Evolutionary conservation across 2,888 invertebrate genomes (phyloP).

Genomic region (Nephrotoma appendiculata): DNA sequence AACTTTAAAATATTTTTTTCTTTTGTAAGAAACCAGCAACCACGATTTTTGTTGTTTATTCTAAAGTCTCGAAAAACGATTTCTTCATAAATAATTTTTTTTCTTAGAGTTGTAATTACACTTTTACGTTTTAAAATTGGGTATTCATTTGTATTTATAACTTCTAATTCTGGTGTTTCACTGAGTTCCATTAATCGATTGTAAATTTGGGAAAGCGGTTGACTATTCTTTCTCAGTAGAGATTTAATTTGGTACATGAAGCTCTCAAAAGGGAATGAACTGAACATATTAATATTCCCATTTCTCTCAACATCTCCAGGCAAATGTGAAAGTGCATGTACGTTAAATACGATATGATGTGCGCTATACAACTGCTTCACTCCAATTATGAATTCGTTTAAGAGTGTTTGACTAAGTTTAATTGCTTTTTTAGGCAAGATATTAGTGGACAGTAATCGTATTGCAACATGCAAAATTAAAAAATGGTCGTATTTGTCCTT

Average conservation of each 20-base stretch:
- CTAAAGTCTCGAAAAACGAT: background rate
- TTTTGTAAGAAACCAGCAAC: background rate
- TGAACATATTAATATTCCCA: constrained; percentile 15
- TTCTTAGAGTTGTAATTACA: background rate
- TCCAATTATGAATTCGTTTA: constrained; percentile 14
- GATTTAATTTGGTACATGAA: constrained; percentile 13
- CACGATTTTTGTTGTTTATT: background rate
- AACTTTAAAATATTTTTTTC: background rate
- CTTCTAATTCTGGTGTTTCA: background rate
- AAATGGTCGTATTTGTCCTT: constrained; percentile 14
- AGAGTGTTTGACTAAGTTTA: constrained; percentile 9
- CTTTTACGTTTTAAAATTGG: background rate
- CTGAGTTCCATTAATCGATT: constrained; percentile 12
- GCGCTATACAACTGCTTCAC: constrained; percentile 14
- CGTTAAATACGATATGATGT: constrained; percentile 13
- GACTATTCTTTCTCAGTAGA: constrained; percentile 11
- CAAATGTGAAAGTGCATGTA: constrained; percentile 16
- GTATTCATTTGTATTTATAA: background rate
- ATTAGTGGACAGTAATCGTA: constrained; percentile 14
- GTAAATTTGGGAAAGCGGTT: constrained; percentile 14
- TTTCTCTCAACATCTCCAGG: constrained; percentile 12
- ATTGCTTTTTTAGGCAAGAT: background rate
- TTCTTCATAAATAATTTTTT: constrained; percentile 2
- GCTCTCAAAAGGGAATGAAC: constrained; percentile 15
- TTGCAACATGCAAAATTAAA: constrained; percentile 13